Evolutionary conservation across 2,888 invertebrate genomes (phyloP).

Genomic region (Sceliomorpha sp.): DNA sequence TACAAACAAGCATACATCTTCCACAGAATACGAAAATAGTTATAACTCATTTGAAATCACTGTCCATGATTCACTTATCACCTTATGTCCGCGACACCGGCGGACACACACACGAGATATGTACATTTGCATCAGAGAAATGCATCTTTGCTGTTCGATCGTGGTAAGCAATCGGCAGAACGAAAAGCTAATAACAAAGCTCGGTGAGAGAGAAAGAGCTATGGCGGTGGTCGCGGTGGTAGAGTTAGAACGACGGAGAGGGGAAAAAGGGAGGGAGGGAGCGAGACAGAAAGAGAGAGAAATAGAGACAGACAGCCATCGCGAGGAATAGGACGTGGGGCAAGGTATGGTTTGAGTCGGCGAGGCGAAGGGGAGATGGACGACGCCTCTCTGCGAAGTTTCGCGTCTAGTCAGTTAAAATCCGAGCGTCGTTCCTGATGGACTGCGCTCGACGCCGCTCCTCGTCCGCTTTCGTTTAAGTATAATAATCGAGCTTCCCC

Average conservation of each 20-base stretch:
- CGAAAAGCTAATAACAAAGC: too few relatives aligned
- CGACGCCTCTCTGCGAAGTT: constrained; percentile 59
- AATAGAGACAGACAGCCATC: constrained; percentile 2
- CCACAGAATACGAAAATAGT: too few relatives aligned
- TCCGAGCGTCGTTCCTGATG: constrained; percentile 66
- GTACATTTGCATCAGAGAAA: constrained; percentile 37
- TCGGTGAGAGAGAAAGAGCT: too few relatives aligned
- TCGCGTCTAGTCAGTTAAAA: constrained; percentile 72
- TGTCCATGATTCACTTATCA: constrained; percentile 34
- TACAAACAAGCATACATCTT: background rate
- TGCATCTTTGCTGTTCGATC: constrained; percentile 32
- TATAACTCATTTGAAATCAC: constrained; percentile 13
- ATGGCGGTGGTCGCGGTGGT: too few relatives aligned
- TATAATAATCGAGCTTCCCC: constrained; percentile 57
- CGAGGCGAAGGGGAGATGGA: constrained; percentile 22
- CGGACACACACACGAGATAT: constrained; percentile 14
- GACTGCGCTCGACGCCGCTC: constrained; percentile 45
- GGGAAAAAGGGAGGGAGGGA: constrained; percentile 9
- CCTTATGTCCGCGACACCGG: constrained; percentile 22
- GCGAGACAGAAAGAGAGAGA: constrained; percentile 20
- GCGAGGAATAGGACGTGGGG: constrained; percentile 14
- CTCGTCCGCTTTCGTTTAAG: constrained; percentile 7
- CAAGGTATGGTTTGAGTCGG: background rate
- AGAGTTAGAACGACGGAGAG: constrained; percentile 13
- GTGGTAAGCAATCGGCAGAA: too few relatives aligned